A percentile compares a stretch with the other conserved stretches of the same genome.
Conservation (phyloP, 2,797 vertebrate species). For the Simalia tracyae region DNA sequence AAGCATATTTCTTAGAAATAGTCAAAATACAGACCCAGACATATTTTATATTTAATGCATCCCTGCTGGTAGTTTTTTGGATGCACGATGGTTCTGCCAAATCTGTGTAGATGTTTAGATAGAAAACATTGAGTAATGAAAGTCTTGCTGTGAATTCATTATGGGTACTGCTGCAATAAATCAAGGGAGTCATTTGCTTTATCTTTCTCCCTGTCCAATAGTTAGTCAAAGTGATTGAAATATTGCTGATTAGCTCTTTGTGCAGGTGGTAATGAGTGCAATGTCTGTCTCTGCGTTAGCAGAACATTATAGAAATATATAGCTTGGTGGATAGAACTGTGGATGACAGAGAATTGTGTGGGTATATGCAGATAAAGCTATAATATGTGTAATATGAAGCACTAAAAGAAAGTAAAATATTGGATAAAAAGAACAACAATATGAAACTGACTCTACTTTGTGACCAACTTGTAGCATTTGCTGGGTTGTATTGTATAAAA, state of each 20-base stretch:
- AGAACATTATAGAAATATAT: constrained; percentile 73
- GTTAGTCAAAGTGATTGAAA: constrained; percentile 74
- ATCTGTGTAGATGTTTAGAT: constrained; percentile 70
- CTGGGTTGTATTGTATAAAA: not conserved
- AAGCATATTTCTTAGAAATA: constrained; percentile 68
- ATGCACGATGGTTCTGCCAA: constrained; percentile 58
- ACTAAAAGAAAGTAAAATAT: not conserved
- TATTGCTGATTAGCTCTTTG: constrained; percentile 71
- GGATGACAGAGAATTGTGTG: constrained; percentile 39
- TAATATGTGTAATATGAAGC: not conserved
- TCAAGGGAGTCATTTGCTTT: constrained; percentile 70
- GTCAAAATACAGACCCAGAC: constrained; percentile 73
- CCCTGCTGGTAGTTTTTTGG: constrained; percentile 63
- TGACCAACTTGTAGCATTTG: not conserved
- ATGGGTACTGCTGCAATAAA: constrained; percentile 76
- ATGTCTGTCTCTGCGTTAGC: constrained; percentile 72
- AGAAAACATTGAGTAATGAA: constrained; percentile 75
- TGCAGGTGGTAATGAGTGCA: constrained; percentile 78
- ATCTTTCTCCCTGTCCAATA: constrained; percentile 67
- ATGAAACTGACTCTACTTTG: not conserved
- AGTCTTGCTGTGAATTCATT: constrained; percentile 74
- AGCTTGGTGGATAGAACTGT: constrained; percentile 70
- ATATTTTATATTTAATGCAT: constrained; percentile 69
- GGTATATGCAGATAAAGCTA: not conserved
- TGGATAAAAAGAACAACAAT: not conserved